Percentiles rank a stretch among this genome's conserved stretches.
Evolutionary conservation across 2,113 vertebrate species (phyloP).

Genomic region (Hemibagrus wyckioides): DNA sequence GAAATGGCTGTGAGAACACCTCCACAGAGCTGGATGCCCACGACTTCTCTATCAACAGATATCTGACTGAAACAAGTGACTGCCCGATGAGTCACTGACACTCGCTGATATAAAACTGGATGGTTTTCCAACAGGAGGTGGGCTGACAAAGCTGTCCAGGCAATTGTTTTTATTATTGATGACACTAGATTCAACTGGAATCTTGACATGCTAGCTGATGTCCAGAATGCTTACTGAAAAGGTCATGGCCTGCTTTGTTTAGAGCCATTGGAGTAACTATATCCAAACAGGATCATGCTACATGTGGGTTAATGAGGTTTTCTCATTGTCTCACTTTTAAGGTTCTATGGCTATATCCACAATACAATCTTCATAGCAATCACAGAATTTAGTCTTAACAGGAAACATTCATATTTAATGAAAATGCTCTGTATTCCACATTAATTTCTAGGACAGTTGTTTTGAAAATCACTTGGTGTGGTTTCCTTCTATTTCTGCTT

Average conservation of each 20-base stretch:
- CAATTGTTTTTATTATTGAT: not conserved
- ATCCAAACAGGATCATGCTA: not conserved
- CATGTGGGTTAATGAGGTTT: not conserved
- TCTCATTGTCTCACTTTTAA: not conserved
- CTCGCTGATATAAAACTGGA: conserved; percentile 47
- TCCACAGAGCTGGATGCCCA: conserved; percentile 50
- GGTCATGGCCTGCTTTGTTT: not conserved
- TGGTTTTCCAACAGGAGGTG: not conserved
- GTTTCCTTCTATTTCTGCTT: not conserved
- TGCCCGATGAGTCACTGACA: conserved; percentile 65
- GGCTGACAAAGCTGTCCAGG: not conserved
- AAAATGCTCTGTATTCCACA: not conserved
- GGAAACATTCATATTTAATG: not conserved
- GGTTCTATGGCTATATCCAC: not conserved
- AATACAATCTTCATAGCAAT: not conserved
- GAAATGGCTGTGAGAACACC: conserved; percentile 58
- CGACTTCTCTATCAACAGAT: conserved; percentile 62
- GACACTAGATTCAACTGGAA: not conserved
- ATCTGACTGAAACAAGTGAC: conserved; percentile 68
- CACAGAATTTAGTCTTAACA: not conserved
- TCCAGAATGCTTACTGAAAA: not conserved
- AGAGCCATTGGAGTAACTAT: not conserved
- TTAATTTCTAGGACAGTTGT: not conserved
- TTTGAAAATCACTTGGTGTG: not conserved
- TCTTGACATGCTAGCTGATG: conserved; percentile 1